Evolutionary conservation across 2,797 vertebrate genomes (phyloP), one percentile per base, ranked within the genome.

Genomic region (Sardinella longiceps): DNA sequence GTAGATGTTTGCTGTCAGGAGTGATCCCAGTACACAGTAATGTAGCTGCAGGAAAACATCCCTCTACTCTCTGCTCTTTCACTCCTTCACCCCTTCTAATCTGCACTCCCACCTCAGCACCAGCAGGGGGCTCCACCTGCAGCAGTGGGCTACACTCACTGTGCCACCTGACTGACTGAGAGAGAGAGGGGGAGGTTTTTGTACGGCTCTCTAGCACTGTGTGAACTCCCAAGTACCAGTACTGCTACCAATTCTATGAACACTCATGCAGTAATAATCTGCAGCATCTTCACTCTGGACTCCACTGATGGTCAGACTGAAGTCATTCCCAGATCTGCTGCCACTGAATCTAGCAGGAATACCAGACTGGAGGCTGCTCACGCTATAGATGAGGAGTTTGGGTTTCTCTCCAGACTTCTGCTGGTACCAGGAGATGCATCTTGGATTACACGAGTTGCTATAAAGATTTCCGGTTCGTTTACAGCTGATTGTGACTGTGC

Each of bases 261-360:
- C 0, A 85, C 84, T 80, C 50, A 77, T 66, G 48, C 84, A 85
- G 84, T 60, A 82, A 39, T 84, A 84, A 84, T 84, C 74, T 84
- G 33, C 81, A 25, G 33, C 37, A 82, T 85, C 84, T 80, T 82
- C 84, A 80, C 50, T 25, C 85, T 82, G 85, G 85, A 85, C 66
- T 80, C 81, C 85, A 60, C 84, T 82, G 80, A 85, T 82, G 45
- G 45, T 81, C 77, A 84, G 11, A 81, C 37, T 84, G 77, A 46
- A 84, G 43, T 82, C 80, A 74, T 63, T 53, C 50, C 77, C 74
- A 84, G 83, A 81, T 84, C 83, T 53, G 30, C 77, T 81, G 28
- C 83, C 85, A 80, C 81, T 85, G 25, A 85, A 85, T 60, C 81
- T 39, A 80, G 51, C 51, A 60, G 85, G 85, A 83, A 86, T 20